These are phyloP conservation scores for Caretta caretta DNA, from an alignment of 2,113 vertebrate genomes.

Conservation along the genomic window DNA sequence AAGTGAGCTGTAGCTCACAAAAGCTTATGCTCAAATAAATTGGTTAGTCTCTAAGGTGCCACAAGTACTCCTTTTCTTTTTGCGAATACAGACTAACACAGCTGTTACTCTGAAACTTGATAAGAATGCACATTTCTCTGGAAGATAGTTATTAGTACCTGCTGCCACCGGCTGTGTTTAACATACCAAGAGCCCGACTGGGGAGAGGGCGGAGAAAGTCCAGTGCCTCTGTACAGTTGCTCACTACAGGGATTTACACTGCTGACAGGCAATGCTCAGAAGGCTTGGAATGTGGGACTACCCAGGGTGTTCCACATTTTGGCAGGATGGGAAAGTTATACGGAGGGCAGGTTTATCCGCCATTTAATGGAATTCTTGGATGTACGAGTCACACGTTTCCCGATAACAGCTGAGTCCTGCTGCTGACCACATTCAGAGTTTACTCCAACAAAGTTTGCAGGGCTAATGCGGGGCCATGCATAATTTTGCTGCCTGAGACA, in stretches of 20 bases:
- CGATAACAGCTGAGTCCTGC: neutral
- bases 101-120: neutral
- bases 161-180: neutral
- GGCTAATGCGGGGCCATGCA: neutral
- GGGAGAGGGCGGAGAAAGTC: neutral
- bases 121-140: neutral
- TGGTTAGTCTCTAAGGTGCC: too few species aligned
- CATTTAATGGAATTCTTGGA: neutral
- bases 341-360: neutral
- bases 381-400: neutral
- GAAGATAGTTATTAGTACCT: neutral
- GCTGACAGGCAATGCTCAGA: too few species aligned
- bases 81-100: too few species aligned
- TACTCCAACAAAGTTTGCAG: neutral
- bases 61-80: too few species aligned
- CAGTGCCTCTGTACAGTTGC: neutral
- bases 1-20: too few species aligned
- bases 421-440: neutral
- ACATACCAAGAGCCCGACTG: neutral
- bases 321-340: neutral
- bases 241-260: neutral
- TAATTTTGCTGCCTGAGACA: neutral
- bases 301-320: neutral
- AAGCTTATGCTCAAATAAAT: too few species aligned
- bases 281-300: neutral